Base-by-base conservation (phyloP, 1,140 invertebrate genomes). In the Drosophila pseudoobscura region DNA sequence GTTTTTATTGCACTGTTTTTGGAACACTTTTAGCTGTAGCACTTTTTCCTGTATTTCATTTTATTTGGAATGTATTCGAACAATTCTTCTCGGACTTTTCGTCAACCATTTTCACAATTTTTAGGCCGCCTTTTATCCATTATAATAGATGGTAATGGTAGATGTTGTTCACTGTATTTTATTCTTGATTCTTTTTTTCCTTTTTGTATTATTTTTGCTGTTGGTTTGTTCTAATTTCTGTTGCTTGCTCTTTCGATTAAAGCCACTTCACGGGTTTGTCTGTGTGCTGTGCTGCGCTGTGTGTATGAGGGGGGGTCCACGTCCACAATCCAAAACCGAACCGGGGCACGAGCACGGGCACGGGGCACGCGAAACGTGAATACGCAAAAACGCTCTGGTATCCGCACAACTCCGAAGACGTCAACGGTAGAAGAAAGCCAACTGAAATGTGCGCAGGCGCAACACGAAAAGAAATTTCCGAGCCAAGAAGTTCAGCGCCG, bases 391-490 rank as follows among this genome's bases (percentile, higher is more conserved):
- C 35, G 35, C 35, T 39, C 35, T 43, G n/a, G 51, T 45, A 29
- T 63, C 80, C 80, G 71, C 79, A 91, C 89, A 89, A 90, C 89
- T 90, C 89, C 89, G 89, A 77, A 91, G 87, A 90, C 89, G 82
- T 80, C 82, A 77, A 90, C 76, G 89, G 85, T 91, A 91, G 89
- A 91, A 90, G 89, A 91, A 90, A 91, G 85, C 89, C 85, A 89
- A 91, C 89, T 91, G 35, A 39, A 39, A 39, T 39, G 89, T 91
- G 89, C 89, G 89, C 89, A 88, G 89, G 89, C 89, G 89, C 89
- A 78, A 77, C 63, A 84, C 71, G 78, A 85, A 85, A 85, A 85
- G 82, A 85, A 85, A 85, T 85, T 85, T 85, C 61, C 80, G 80
- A 87, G 58, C 80, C 80, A 80, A 87, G 77, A 78, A 80, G 74